Percentiles rank a stretch among this genome's conserved stretches.
Conservation (phyloP, 2,888 invertebrate species). For the Falcaria lacertinaria region DNA sequence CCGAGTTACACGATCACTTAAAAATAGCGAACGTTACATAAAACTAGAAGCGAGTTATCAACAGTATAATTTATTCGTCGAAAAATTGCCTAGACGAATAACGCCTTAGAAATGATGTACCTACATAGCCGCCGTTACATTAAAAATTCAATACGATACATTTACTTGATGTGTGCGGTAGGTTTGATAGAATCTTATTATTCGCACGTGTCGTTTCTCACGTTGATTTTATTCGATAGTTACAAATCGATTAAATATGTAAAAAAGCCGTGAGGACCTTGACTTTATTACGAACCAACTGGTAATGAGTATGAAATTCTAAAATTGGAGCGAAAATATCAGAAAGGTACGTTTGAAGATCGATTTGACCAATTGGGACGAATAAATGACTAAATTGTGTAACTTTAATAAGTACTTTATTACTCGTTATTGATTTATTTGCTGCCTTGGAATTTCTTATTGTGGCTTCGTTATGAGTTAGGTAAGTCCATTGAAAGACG, state of each 20-base stretch:
- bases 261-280: background rate
- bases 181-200: background rate
- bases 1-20: too few relatives aligned
- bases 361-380: background rate
- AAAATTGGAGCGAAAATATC: background rate
- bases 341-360: background rate
- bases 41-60: background rate
- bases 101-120: background rate
- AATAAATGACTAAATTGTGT: too few relatives aligned
- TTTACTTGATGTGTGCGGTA: background rate
- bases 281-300: background rate
- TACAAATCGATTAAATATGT: background rate
- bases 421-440: too few relatives aligned
- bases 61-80: background rate
- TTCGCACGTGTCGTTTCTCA: background rate
- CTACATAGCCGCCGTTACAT: background rate
- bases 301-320: background rate
- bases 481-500: too few relatives aligned
- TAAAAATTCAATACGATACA: background rate
- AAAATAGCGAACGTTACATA: background rate
- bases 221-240: background rate
- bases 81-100: background rate
- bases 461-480: too few relatives aligned
- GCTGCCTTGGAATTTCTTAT: too few relatives aligned
- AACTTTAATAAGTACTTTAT: too few relatives aligned